Conservation (phyloP, 2,888 invertebrate species). For the Rhorus exstirpatorius region DNA sequence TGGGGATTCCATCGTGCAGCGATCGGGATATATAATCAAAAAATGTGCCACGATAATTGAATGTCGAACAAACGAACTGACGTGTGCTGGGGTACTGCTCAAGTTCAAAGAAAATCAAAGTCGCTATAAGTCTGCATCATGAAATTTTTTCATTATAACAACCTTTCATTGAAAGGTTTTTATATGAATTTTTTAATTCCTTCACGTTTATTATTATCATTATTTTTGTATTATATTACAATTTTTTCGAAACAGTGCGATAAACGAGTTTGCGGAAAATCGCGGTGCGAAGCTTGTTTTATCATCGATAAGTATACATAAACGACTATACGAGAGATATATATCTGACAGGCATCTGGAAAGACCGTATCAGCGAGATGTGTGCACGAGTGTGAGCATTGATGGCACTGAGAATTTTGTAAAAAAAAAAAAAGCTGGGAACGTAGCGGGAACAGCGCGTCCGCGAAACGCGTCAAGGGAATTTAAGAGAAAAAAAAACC, state of each 20-base stretch:
- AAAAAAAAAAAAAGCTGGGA: constrained; percentile 24
- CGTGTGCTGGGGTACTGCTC: no score
- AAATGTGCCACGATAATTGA: no score
- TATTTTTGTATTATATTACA: background rate
- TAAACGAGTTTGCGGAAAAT: background rate
- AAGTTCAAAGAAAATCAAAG: no score
- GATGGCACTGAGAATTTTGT: background rate
- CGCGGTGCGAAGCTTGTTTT: background rate
- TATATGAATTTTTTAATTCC: background rate
- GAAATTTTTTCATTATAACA: no score
- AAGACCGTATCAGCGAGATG: background rate
- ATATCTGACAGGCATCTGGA: background rate
- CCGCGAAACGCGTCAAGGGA: constrained; percentile 34
- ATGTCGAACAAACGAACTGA: no score
- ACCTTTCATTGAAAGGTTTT: no score
- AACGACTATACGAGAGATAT: background rate
- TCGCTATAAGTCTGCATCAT: no score
- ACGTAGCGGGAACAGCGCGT: background rate
- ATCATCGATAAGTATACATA: background rate
- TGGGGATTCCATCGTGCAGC: no score
- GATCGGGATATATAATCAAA: no score
- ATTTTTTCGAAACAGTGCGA: background rate
- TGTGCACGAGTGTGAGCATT: constrained; percentile 1
- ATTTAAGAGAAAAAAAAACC: constrained; percentile 32
- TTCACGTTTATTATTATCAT: background rate